phyloP scores from a whole-genome alignment of 2,113 vertebrate genomes.

The Agelaius tricolor region DNA sequence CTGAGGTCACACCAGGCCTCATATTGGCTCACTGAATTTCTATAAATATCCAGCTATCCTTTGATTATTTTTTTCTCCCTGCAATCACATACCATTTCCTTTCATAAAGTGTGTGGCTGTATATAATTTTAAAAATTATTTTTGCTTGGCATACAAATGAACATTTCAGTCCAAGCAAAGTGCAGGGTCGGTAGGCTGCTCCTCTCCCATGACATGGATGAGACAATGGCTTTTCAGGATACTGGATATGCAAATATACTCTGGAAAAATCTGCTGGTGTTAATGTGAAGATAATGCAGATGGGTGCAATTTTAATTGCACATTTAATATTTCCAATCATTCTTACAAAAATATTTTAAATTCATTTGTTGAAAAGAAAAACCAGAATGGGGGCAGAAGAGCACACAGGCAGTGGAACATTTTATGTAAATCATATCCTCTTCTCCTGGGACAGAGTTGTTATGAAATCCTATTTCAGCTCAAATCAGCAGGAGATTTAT shows the following conservation, averaged over 20 bases:
- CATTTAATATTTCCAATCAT: neutral
- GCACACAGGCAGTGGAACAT: neutral
- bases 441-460: neutral
- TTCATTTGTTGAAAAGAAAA: neutral
- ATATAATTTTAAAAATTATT: neutral
- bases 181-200: neutral
- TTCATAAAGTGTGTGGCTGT: neutral
- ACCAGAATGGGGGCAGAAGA: neutral
- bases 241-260: neutral
- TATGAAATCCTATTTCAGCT: neutral
- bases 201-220: neutral
- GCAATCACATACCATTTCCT: neutral
- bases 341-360: neutral
- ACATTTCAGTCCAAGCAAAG: neutral
- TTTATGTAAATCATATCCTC: neutral
- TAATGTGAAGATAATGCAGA: neutral
- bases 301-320: neutral
- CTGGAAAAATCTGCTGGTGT: neutral
- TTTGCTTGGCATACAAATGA: neutral
- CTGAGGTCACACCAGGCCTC: constrained; percentile 38
- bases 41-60: neutral
- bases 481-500: neutral
- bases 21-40: neutral
- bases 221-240: neutral
- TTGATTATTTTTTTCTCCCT: neutral